Percentiles rank a stretch among this genome's conserved stretches.
Evolutionary conservation across 2,797 vertebrate genomes (phyloP).

Genomic region (Knipowitschia caucasica): DNA sequence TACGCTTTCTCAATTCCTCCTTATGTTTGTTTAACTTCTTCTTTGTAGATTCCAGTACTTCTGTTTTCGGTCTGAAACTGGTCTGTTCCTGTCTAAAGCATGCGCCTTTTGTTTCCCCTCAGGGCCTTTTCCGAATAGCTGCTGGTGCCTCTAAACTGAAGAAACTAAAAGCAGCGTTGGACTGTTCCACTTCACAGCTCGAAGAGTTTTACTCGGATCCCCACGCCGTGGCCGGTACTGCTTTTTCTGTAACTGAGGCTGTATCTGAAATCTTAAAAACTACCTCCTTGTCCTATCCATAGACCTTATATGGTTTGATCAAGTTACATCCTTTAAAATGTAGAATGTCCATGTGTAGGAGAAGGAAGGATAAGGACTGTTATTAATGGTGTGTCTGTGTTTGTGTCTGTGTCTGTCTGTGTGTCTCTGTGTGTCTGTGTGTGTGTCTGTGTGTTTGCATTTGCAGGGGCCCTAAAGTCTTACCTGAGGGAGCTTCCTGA

Average conservation of each 20-base stretch:
- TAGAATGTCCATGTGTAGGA: too few species aligned
- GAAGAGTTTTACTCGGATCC: conserved; percentile 97
- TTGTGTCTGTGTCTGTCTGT: conserved; percentile 9
- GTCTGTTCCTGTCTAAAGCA: conserved; percentile 19
- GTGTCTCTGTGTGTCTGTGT: conserved; percentile 24
- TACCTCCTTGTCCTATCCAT: too few species aligned
- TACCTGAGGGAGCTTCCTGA: conserved; percentile 96
- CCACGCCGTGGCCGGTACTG: conserved; percentile 93
- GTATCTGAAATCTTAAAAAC: too few species aligned
- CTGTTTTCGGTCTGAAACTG: conserved; percentile 37
- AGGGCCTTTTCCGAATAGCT: conserved; percentile 97
- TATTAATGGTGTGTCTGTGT: too few species aligned
- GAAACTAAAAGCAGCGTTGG: conserved; percentile 95
- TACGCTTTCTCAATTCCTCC: conserved; percentile 14
- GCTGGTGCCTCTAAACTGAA: conserved; percentile 96
- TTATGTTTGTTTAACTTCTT: conserved; percentile 32
- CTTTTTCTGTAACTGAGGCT: conserved; percentile 6
- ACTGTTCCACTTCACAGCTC: conserved; percentile 94
- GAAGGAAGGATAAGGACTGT: too few species aligned
- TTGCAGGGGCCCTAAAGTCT: conserved; percentile 93
- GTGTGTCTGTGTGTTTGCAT: conserved; percentile 53
- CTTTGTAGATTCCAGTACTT: conserved; percentile 26
- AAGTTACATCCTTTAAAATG: too few species aligned
- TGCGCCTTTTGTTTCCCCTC: conserved; percentile 6
- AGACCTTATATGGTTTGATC: too few species aligned